Percentiles rank a stretch among this genome's conserved stretches.
These are phyloP conservation scores for Samia ricini DNA, from an alignment of 1,140 invertebrate genomes.

Conservation along the genomic window DNA sequence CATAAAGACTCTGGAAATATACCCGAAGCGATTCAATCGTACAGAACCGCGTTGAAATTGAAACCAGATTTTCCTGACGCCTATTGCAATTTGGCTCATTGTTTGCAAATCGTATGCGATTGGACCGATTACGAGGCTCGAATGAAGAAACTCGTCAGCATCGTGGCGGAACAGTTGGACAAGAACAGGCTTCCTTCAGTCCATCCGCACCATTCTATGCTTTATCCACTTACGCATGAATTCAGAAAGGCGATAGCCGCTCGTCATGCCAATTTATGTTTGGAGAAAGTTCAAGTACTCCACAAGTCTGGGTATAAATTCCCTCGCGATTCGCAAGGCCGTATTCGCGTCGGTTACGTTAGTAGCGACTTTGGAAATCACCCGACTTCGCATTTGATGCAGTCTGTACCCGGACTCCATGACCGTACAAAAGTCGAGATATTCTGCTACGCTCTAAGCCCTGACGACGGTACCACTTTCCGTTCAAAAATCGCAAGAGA, in stretches of 20 bases:
- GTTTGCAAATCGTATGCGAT: slow-evolving; percentile 99
- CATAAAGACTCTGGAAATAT: slow-evolving; percentile 99
- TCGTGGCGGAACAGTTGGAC: slow-evolving; percentile 98
- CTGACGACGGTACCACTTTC: slow-evolving; percentile 98
- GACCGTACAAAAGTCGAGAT: slow-evolving; percentile 93
- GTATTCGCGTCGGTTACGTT: slow-evolving; percentile 97
- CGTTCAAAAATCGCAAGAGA: slow-evolving; percentile 95
- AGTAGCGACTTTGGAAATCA: slow-evolving; percentile 99
- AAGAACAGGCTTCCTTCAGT: slow-evolving; percentile 98
- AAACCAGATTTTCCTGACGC: slow-evolving; percentile 99
- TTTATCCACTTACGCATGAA: slow-evolving; percentile 97
- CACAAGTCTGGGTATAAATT: slow-evolving; percentile 95
- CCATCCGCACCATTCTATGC: slow-evolving; percentile 99
- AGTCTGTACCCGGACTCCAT: slow-evolving; percentile 98
- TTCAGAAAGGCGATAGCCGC: slow-evolving; percentile 97
- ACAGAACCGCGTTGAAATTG: slow-evolving; percentile 97
- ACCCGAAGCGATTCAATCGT: slow-evolving; percentile 98
- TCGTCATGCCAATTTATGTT: slow-evolving; percentile 96
- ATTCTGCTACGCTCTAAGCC: slow-evolving; percentile 97
- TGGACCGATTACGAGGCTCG: slow-evolving; percentile 98
- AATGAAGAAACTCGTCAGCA: slow-evolving; percentile 97
- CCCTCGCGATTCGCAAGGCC: slow-evolving; percentile 81
- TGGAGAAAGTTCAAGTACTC: slow-evolving; percentile 97
- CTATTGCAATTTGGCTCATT: slow-evolving; percentile 99
- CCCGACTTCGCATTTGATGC: slow-evolving; percentile 99